A percentile compares a stretch with the other conserved stretches of the same genome.
These are phyloP conservation scores for Cydia amplana DNA, from an alignment of 1,140 invertebrate species.

Conservation along the genomic window DNA sequence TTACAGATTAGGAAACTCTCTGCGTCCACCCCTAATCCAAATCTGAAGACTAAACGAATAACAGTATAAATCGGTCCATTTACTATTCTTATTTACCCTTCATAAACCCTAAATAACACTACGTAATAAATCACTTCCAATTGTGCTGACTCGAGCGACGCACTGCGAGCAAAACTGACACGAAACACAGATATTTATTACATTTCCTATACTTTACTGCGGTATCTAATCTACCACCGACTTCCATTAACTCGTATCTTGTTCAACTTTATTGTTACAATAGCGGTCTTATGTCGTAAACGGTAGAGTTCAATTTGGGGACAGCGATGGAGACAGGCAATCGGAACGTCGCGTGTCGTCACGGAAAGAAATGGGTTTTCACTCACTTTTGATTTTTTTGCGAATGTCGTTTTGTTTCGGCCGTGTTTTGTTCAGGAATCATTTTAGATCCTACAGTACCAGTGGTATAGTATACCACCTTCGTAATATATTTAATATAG, in stretches of 20 bases:
- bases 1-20: no score
- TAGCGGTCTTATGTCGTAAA: background rate
- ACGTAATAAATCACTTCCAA: constrained; percentile 8
- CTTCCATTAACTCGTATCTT: background rate
- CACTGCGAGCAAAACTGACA: constrained; percentile 1
- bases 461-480: background rate
- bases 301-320: background rate
- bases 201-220: constrained; percentile 26
- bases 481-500: no score
- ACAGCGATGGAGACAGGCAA: background rate
- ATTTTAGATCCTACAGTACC: background rate
- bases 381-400: constrained; percentile 21
- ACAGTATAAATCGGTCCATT: no score
- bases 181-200: constrained; percentile 21
- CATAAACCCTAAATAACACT: background rate
- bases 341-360: constrained; percentile 23
- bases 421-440: background rate
- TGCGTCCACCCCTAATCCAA: no score
- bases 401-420: background rate
- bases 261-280: background rate
- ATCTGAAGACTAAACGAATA: no score
- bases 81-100: background rate
- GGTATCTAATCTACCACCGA: background rate
- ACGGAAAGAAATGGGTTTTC: constrained; percentile 19
- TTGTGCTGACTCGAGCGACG: constrained; percentile 14